A percentile compares a stretch with the other conserved stretches of the same genome.
These are phyloP conservation scores for Motacilla alba DNA, from an alignment of 2,113 vertebrate species.

Conservation along the genomic window DNA sequence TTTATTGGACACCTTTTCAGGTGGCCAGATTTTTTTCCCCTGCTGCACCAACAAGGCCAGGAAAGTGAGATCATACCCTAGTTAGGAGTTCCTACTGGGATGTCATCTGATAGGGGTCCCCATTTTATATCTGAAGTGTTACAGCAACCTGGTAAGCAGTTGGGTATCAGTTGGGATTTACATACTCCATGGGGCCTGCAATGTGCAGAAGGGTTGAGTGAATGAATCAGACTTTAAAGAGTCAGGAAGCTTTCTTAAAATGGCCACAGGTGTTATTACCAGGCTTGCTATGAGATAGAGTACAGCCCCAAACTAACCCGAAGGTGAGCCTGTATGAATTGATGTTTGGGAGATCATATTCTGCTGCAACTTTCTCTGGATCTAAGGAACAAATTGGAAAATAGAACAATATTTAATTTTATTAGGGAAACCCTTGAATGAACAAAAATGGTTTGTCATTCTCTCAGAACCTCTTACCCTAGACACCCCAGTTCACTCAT, in stretches of 20 bases:
- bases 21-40: neutral
- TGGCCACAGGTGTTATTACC: neutral
- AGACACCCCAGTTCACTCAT: neutral
- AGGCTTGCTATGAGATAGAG: neutral
- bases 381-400: neutral
- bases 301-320: neutral
- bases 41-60: neutral
- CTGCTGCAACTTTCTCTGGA: neutral
- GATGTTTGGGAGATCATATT: neutral
- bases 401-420: neutral
- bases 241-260: neutral
- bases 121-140: neutral
- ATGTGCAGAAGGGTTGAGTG: neutral
- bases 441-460: neutral
- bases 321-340: neutral
- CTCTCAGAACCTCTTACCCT: neutral
- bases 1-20: neutral
- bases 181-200: neutral
- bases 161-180: neutral
- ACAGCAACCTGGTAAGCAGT: neutral
- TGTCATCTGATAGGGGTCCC: neutral
- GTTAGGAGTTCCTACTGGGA: neutral
- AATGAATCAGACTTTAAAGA: neutral
- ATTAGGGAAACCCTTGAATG: neutral
- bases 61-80: neutral